Conservation (phyloP, 2,113 vertebrate genomes). For the Muntiacus reevesi region DNA sequence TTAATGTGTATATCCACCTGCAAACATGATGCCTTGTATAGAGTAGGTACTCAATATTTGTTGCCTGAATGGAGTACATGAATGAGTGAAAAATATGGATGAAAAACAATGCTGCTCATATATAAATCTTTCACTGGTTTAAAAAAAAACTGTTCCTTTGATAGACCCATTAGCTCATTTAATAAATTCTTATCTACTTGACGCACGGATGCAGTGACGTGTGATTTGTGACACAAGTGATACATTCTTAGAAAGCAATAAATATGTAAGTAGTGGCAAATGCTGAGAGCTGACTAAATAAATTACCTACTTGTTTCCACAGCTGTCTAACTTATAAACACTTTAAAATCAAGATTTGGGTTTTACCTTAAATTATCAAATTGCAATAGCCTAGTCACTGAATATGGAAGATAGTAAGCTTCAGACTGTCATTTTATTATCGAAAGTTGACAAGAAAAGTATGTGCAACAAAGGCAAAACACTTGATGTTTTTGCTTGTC, state of each 20-base stretch:
- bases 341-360: background rate
- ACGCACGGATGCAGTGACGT: background rate
- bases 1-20: background rate
- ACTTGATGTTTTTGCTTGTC: background rate
- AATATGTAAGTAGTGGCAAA: background rate
- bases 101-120: background rate
- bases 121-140: background rate
- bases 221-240: conserved; percentile 7
- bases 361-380: conserved; percentile 22
- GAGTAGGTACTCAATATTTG: background rate
- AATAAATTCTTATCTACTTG: conserved; percentile 7
- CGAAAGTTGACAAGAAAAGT: background rate
- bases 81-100: background rate
- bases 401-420: background rate
- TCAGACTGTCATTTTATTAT: background rate
- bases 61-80: background rate
- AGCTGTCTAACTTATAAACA: conserved; percentile 24
- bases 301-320: conserved; percentile 7
- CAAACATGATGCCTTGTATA: background rate
- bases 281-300: background rate
- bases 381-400: background rate
- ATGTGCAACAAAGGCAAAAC: background rate
- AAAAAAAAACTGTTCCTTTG: background rate
- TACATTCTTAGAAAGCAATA: conserved; percentile 31
- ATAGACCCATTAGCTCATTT: conserved; percentile 19